Evolutionary conservation across 2,888 invertebrate species (phyloP).

Genomic region (Smittia sp.): DNA sequence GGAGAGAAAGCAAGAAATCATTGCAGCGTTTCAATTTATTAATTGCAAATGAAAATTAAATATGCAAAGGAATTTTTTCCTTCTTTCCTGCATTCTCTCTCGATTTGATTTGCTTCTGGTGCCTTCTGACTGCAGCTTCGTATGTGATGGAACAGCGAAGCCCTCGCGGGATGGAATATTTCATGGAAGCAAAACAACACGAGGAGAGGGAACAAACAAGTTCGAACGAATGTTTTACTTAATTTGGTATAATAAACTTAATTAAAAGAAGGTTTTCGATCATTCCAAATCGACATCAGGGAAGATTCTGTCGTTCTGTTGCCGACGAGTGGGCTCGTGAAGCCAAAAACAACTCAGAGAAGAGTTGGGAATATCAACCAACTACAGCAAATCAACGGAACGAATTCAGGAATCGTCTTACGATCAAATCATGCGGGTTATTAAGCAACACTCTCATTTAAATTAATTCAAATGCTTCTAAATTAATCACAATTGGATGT

Average conservation of each 20-base stretch:
- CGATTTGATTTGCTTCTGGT: constrained; percentile 7
- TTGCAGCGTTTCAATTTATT: constrained; percentile 11
- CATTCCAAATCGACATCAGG: background rate
- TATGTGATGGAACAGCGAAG: background rate
- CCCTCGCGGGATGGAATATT: background rate
- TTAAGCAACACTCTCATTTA: constrained; percentile 20
- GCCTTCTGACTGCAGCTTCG: background rate
- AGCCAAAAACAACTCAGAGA: too few relatives aligned
- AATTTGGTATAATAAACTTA: background rate
- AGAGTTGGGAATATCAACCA: too few relatives aligned
- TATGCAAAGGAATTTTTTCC: constrained; percentile 11
- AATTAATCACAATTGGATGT: constrained; percentile 35
- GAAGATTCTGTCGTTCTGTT: too few relatives aligned
- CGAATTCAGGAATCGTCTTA: background rate
- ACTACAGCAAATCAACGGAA: background rate
- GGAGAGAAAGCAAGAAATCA: constrained; percentile 13
- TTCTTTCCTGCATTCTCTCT: background rate
- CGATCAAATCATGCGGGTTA: constrained; percentile 6
- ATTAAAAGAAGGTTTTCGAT: background rate
- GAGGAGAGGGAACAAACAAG: background rate
- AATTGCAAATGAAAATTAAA: constrained; percentile 20
- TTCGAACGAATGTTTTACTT: background rate
- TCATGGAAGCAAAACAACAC: background rate
- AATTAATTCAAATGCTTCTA: constrained; percentile 15
- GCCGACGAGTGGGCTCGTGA: too few relatives aligned